Percentiles rank a stretch among this genome's conserved stretches.
These are phyloP conservation scores for Melanostoma scalare DNA, from an alignment of 2,888 invertebrate genomes.

Conservation along the genomic window DNA sequence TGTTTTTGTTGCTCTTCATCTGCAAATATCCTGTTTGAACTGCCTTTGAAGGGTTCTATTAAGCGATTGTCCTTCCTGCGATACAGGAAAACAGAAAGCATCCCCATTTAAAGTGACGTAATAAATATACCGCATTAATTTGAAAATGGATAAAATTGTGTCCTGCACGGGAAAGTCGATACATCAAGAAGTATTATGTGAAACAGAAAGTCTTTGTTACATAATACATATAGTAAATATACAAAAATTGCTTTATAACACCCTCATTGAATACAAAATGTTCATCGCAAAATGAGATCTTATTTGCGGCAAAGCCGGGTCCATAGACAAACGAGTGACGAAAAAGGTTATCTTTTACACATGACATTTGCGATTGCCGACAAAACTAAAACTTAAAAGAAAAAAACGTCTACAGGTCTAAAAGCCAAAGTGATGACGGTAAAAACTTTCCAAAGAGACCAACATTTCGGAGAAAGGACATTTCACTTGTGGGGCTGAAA, in stretches of 20 bases:
- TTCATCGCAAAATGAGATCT: constrained; percentile 34
- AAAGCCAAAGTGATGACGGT: constrained; percentile 44
- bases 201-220: constrained; percentile 46
- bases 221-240: constrained; percentile 16
- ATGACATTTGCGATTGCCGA: constrained; percentile 9
- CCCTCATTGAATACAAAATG: constrained; percentile 55
- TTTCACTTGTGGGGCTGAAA: constrained; percentile 26
- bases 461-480: constrained; percentile 37
- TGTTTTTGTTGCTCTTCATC: constrained; percentile 4
- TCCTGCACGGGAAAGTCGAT: constrained; percentile 52
- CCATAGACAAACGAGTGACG: constrained; percentile 61
- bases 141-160: constrained; percentile 67
- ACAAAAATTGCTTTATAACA: constrained; percentile 45
- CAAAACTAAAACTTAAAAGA: not conserved
- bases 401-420: not conserved
- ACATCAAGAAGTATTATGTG: constrained; percentile 45
- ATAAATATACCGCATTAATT: constrained; percentile 71
- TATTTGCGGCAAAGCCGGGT: constrained; percentile 36
- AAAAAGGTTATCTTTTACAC: constrained; percentile 65
- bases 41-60: constrained; percentile 51
- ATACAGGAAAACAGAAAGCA: constrained; percentile 39
- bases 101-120: constrained; percentile 70
- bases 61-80: constrained; percentile 66
- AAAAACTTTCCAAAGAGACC: constrained; percentile 10
- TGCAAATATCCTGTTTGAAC: constrained; percentile 27